Base-by-base conservation (phyloP, 2,113 vertebrate species). In the Daubentonia madagascariensis region DNA sequence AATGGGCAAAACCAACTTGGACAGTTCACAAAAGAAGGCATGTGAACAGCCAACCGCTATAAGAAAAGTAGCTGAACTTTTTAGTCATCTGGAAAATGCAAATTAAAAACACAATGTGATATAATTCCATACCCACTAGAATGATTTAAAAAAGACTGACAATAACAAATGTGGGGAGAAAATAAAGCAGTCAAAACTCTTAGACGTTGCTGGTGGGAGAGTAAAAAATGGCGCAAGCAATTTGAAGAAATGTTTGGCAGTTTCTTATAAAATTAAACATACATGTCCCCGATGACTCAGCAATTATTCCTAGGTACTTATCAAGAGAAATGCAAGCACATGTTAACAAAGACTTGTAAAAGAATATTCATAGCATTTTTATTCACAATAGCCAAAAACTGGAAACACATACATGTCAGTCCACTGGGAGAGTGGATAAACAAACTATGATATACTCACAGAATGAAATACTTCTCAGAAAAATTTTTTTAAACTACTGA, bases 241-340 rank as follows among this genome's bases (percentile, higher is more conserved):
- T 73, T 50, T 90, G 67, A 76, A 96, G 13, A 73, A 80, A 50
- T 57, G 20, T 90, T 88, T 94, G 92, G 40, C 63, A 93, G 61
- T 63, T 92, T 76, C 86, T 95, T 79, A 78, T 79, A 92, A 95
- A 95, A 89, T 94, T 92, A 92, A 97, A 94, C 67, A 89, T 72
- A 45, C 48, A 67, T 73, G n/a, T 90, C 68, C 79, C 67, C 54
- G 45, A 32, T 96, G 91, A 92, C 45, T 89, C 45, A 94, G 32
- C 78, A 78, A n/a, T 89, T 67, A 92, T 86, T 95, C 59, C 72
- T 86, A 67, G 59, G 67, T 87, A 92, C 25, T 96, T 84, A 95
- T 20, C 63, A 67, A 37, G 68, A 92, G n/a, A 91, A 75, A 85
- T 75, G 63, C 13, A 92, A 94, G 92, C 61, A 70, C 30, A 78